These are phyloP conservation scores for Prolemur simus DNA, from an alignment of 2,113 vertebrate species.

Conservation along the genomic window DNA sequence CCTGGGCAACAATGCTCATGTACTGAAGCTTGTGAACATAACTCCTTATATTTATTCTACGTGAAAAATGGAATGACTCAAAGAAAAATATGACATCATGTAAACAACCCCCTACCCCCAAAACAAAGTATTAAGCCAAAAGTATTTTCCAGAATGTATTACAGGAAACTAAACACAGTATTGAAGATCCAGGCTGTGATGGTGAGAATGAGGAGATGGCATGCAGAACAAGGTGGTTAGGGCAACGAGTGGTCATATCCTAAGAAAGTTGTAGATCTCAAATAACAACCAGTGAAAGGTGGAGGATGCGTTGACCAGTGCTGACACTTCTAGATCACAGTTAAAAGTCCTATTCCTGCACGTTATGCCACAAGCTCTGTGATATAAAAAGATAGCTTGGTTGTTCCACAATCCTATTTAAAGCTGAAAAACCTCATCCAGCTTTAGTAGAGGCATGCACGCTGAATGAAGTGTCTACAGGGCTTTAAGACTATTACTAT, in stretches of 20 bases:
- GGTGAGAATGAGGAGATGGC: neutral
- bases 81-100: slow-evolving; percentile 82
- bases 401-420: neutral
- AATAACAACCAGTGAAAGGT: neutral
- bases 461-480: neutral
- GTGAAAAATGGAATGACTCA: slow-evolving; percentile 84
- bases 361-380: neutral
- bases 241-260: neutral
- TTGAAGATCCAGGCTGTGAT: neutral
- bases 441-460: neutral
- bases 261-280: neutral
- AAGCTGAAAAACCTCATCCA: neutral
- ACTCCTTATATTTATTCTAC: slow-evolving; percentile 83
- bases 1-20: slow-evolving; percentile 60
- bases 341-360: neutral
- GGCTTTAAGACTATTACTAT: neutral
- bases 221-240: neutral
- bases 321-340: neutral
- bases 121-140: slow-evolving; percentile 82
- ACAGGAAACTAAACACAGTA: slow-evolving; percentile 71
- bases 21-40: slow-evolving; percentile 80
- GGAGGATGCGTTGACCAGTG: neutral
- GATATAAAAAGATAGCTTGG: neutral
- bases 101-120: slow-evolving; percentile 82
- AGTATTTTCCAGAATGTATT: slow-evolving; percentile 82